Conservation (phyloP, 1,140 invertebrate species). For the Metaphire vulgaris region DNA sequence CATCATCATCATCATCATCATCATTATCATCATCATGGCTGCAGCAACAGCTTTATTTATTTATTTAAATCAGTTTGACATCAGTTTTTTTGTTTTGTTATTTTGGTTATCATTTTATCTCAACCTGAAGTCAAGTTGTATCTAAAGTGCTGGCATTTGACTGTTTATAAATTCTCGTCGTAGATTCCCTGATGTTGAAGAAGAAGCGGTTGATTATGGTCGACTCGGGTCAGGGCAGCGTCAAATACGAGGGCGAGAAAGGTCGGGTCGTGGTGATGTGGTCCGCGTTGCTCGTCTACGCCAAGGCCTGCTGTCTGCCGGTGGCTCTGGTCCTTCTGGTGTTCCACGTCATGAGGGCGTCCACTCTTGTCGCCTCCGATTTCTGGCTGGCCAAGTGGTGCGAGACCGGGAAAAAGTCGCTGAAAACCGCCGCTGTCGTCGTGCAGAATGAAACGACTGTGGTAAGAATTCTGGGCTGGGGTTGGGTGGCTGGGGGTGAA, state of each 20-base stretch:
- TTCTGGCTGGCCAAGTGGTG: slow-evolving; percentile 12
- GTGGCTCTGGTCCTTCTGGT: slow-evolving; percentile 1
- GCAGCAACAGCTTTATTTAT: no score
- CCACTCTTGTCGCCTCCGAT: not conserved
- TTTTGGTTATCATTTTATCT: not conserved
- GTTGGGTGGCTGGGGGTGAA: not conserved
- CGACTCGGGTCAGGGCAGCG: not conserved
- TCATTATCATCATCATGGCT: no score
- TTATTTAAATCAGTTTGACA: no score
- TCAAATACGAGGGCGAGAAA: slow-evolving; percentile 1
- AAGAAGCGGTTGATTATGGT: slow-evolving; percentile 1
- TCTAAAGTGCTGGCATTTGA: no score
- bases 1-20: no score
- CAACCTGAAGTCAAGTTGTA: no score
- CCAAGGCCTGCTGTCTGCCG: slow-evolving; percentile 1
- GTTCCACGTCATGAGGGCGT: not conserved
- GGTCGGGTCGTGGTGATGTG: not conserved
- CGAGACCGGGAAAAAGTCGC: not conserved
- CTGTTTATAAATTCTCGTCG: no score
- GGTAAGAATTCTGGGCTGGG: not conserved
- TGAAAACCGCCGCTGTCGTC: not conserved
- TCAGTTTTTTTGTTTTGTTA: no score
- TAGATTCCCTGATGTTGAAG: slow-evolving; percentile 14
- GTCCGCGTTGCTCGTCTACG: not conserved
- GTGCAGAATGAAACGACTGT: not conserved